These are phyloP conservation scores for Syndactyla subalaris DNA, from an alignment of 2,797 vertebrate genomes.

Conservation along the genomic window DNA sequence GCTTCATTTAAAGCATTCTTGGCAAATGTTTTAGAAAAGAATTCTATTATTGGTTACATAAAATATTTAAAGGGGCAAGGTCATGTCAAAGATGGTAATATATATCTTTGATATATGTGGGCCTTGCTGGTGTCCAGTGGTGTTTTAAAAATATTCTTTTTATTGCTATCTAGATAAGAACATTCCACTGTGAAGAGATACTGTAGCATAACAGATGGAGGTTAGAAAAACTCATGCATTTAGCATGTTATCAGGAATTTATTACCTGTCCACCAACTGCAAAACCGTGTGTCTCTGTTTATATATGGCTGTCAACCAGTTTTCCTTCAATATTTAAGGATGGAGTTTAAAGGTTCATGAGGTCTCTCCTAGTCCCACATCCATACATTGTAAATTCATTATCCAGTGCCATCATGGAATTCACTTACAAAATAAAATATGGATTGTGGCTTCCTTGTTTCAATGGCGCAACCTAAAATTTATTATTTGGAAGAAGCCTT, in stretches of 20 bases:
- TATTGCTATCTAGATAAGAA: constrained; percentile 3
- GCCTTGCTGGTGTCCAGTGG: neutral
- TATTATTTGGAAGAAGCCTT: constrained; percentile 24
- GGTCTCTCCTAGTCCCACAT: neutral
- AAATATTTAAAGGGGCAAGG: constrained; percentile 45
- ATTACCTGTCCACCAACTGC: neutral
- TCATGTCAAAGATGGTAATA: constrained; percentile 36
- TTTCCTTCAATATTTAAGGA: neutral
- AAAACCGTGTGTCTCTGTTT: neutral
- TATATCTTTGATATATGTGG: constrained; percentile 26
- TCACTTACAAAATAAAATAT: neutral
- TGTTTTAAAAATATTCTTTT: neutral
- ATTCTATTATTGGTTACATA: constrained; percentile 10
- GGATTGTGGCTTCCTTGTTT: neutral
- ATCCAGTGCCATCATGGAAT: neutral
- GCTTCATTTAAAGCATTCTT: constrained; percentile 52
- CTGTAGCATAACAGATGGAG: neutral
- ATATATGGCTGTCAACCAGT: neutral
- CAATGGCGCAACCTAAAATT: neutral
- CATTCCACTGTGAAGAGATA: neutral
- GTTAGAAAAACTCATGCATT: neutral
- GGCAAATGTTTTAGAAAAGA: constrained; percentile 14
- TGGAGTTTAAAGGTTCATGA: neutral
- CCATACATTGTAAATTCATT: neutral
- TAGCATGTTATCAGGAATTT: neutral